Evolutionary conservation across 2,113 vertebrate species (phyloP).

Genomic region (Takifugu bimaculatus): DNA sequence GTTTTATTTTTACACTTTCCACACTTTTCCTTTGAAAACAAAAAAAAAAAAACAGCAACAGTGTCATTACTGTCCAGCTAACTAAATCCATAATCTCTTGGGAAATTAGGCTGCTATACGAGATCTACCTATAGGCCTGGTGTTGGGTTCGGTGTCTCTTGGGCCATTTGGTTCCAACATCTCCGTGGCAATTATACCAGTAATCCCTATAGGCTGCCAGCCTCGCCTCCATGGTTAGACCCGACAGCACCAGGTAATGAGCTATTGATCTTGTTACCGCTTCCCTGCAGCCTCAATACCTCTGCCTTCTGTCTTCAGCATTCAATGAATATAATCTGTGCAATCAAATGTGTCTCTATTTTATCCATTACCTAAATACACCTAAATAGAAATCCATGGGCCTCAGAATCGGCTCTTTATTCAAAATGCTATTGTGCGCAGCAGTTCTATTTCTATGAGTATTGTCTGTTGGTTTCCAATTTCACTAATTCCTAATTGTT

Average conservation of each 20-base stretch:
- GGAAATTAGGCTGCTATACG: no score
- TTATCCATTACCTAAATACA: conserved; percentile 55
- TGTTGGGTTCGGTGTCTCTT: background rate
- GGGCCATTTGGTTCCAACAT: conserved; percentile 40
- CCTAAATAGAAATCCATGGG: background rate
- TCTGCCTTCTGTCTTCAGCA: conserved; percentile 53
- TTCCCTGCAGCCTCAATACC: conserved; percentile 44
- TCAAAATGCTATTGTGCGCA: background rate
- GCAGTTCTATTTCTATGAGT: conserved; percentile 32
- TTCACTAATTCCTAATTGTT: no score
- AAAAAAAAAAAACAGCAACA: background rate
- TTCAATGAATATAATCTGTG: conserved; percentile 59
- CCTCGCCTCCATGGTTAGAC: conserved; percentile 25
- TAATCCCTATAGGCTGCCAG: conserved; percentile 57
- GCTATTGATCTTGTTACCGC: conserved; percentile 72
- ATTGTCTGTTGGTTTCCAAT: conserved; percentile 15
- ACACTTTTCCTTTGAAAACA: no score
- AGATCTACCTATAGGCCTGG: no score
- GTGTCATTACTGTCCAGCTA: no score
- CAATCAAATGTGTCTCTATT: conserved; percentile 52
- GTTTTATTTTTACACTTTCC: no score
- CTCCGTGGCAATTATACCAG: conserved; percentile 55
- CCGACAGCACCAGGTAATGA: conserved; percentile 67
- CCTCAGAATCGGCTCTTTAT: background rate
- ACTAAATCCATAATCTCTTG: no score